Base-by-base conservation (phyloP, 2,113 vertebrate genomes). In the Embiotoca jacksoni region DNA sequence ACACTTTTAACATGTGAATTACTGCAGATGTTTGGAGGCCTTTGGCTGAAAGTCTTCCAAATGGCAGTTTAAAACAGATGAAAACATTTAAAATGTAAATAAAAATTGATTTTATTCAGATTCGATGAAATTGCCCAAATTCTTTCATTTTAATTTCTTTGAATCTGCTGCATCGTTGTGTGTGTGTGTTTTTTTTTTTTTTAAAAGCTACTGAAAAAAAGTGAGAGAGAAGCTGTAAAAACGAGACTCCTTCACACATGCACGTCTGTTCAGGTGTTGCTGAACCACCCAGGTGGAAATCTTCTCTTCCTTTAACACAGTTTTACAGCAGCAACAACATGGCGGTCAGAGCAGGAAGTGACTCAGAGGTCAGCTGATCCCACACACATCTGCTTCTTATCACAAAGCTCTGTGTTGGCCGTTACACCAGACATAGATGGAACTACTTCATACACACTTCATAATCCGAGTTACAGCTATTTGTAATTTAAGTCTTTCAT, bases 211-310 rank as follows among this genome's bases (percentile, higher is more conserved):
- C 65, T 50, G 46, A 70, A 55, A 6, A 62, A n/a, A 64, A 62
- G 41, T 16, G 46, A 54, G 53, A 64, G 30, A 33, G 36, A 35
- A 16, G 46, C 57, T 49, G 49, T 68, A 47, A 69, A 50, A 69
- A 50, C 36, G 30, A 61, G 46, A 60, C 73, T 66, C 47, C 36
- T 41, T 57, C 15, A 56, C 41, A 56, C 54, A 73, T 32, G 44
- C 41, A 23, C 5, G 11, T 70, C 36, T 69, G 63, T 64, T 60
- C 59, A 85, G 77, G 77, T 86, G 83, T 52, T 71, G 76, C 79
- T 68, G 70, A 84, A 76, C 83, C 87, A 89, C 89, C 85, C 88
- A 91, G 78, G 83, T 88, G 69, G 86, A 85, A 62, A 13, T 67
- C 37, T 41, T 50, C 60, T 63, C 54, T 47, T 83, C 73, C 49